These are phyloP conservation scores for Callionymus lyra DNA, from an alignment of 2,113 vertebrate genomes.

Conservation along the genomic window DNA sequence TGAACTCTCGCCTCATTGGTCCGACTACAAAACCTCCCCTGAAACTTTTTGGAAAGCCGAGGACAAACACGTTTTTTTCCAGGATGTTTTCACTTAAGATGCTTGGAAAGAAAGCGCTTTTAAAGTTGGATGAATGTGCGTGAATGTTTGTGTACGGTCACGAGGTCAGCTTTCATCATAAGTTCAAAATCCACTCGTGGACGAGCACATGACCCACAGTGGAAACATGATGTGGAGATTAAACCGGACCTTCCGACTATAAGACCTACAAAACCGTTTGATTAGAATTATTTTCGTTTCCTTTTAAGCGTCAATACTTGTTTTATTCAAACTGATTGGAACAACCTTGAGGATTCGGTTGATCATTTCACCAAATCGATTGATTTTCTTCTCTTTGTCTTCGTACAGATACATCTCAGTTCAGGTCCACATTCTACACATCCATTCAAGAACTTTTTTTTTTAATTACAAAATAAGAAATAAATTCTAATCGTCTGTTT, in stretches of 20 bases:
- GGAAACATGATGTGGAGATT: conserved; percentile 11
- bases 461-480: too few species aligned
- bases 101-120: not conserved
- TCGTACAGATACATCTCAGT: too few species aligned
- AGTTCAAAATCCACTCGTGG: conserved; percentile 36
- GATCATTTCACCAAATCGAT: too few species aligned
- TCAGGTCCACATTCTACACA: too few species aligned
- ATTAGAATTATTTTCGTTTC: too few species aligned
- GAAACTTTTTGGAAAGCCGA: conserved; percentile 14
- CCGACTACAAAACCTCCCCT: conserved; percentile 38
- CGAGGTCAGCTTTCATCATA: conserved; percentile 19
- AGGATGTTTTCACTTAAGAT: conserved; percentile 5
- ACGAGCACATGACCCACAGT: conserved; percentile 27
- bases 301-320: too few species aligned
- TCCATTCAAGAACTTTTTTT: too few species aligned
- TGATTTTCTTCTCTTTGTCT: too few species aligned
- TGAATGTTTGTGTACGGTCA: conserved; percentile 16
- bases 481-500: too few species aligned
- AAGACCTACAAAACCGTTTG: too few species aligned
- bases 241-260: conserved; percentile 7
- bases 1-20: conserved; percentile 39
- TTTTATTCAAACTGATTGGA: too few species aligned
- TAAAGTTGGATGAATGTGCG: conserved; percentile 9
- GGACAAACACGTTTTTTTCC: not conserved
- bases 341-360: too few species aligned